phyloP scores from a whole-genome alignment of 2,113 vertebrate species.

The Sebastes schlegelii region DNA sequence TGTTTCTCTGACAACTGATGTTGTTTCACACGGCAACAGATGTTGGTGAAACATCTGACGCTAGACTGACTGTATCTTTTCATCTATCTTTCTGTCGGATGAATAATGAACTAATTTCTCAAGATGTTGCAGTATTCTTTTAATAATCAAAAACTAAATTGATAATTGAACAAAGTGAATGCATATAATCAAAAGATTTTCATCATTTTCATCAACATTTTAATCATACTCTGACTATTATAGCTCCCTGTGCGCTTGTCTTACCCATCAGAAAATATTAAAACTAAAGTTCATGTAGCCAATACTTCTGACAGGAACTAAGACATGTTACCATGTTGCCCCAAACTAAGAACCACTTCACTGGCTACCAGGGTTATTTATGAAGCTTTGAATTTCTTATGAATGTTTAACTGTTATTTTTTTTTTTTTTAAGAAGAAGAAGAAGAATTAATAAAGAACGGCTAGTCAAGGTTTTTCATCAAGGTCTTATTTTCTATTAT shows the following conservation, averaged over 20 bases:
- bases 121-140: background rate
- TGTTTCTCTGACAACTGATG: background rate
- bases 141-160: background rate
- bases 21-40: background rate
- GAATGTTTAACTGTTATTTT: background rate
- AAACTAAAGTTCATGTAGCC: background rate
- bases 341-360: conserved; percentile 5
- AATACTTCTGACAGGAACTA: background rate
- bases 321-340: background rate
- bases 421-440: background rate
- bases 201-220: background rate
- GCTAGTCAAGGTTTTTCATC: background rate
- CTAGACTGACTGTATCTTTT: background rate
- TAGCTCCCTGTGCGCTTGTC: background rate
- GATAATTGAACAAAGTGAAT: background rate
- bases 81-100: background rate
- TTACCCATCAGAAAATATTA: background rate
- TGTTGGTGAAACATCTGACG: conserved; percentile 1
- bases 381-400: conserved; percentile 2
- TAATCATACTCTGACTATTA: background rate
- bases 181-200: background rate
- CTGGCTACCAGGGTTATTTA: background rate
- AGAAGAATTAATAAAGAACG: background rate
- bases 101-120: background rate
- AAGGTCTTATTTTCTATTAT: background rate